A percentile compares a stretch with the other conserved stretches of the same genome.
phyloP scores from a whole-genome alignment of 2,797 vertebrate genomes.

The Petrocephalus sullivani region DNA sequence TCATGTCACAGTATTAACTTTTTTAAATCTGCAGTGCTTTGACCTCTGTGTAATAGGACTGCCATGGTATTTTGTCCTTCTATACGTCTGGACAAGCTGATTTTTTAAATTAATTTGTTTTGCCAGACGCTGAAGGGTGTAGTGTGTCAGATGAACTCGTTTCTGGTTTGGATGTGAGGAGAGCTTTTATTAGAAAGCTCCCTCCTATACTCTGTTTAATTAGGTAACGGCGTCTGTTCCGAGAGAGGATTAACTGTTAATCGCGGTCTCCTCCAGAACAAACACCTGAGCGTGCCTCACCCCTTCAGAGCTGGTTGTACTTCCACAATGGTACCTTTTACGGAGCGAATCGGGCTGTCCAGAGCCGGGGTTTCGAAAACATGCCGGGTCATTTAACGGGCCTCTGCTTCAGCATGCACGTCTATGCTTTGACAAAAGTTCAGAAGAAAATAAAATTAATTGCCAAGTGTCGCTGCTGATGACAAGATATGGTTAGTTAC shows the following conservation, averaged over 20 bases:
- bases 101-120: not conserved
- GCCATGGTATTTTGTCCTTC: too few species aligned
- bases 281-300: not conserved
- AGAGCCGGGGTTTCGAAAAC: not conserved
- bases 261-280: constrained; percentile 3
- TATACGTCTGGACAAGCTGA: not conserved
- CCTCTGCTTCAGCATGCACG: not conserved
- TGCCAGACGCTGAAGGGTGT: not conserved
- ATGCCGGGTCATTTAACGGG: not conserved
- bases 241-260: not conserved
- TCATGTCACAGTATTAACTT: not conserved
- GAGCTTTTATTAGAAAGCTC: not conserved
- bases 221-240: not conserved
- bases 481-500: not conserved
- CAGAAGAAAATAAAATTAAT: not conserved
- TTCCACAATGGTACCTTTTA: constrained; percentile 2
- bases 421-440: not conserved
- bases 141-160: too few species aligned
- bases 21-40: not conserved
- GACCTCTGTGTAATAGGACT: not conserved
- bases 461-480: not conserved
- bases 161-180: not conserved
- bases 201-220: not conserved
- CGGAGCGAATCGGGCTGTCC: not conserved
- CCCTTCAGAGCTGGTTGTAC: not conserved